Base-by-base conservation (phyloP, 2,113 vertebrate genomes). In the Colius striatus region DNA sequence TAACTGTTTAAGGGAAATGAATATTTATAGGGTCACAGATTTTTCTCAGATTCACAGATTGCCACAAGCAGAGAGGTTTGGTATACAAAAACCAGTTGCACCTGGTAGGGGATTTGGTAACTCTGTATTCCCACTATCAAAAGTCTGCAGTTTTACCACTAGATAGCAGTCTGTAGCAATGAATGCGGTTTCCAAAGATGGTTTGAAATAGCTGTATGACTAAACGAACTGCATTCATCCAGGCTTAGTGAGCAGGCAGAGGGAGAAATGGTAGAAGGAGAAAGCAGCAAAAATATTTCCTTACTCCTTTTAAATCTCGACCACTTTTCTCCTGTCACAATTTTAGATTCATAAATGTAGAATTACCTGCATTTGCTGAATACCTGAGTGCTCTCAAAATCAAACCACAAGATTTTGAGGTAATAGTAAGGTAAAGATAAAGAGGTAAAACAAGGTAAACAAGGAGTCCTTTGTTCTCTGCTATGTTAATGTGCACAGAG, bases 101-200 rank as follows among this genome's bases (percentile, higher is more conserved):
- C 5, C 38, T 30, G 32, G 60, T 18, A 27, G 3, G n/a, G 9
- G 51, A 3, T 25, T 48, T 50, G 12, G 8, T 7, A 13, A 21
- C 9, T 7, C 5, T 73, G 29, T 6, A 5, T 13, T 58, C 23
- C 26, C 63, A 29, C 4, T 23, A 19, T 17, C 0, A 22, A 30
- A 18, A 55, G 8, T 74, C 41, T 60, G 62, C 74, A 54, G 73
- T 27, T 84, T 76, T 45, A 29, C 96, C 96, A 61, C 96, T 92
- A 96, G 96, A 94, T 79, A 74, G 95, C 96, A 92, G 94, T 41
- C 70, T 83, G 71, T 36, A 63, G 95, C 92, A 95, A 57, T 1
- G 81, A 74, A 96, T 92, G 43, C 23, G 45, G 4, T 9, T 17
- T 54, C 60, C 63, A 12, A 6, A 45, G 45, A 14, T 3, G 15